phyloP scores from a whole-genome alignment of 2,888 invertebrate species.

The Deladenus siricidicola region DNA sequence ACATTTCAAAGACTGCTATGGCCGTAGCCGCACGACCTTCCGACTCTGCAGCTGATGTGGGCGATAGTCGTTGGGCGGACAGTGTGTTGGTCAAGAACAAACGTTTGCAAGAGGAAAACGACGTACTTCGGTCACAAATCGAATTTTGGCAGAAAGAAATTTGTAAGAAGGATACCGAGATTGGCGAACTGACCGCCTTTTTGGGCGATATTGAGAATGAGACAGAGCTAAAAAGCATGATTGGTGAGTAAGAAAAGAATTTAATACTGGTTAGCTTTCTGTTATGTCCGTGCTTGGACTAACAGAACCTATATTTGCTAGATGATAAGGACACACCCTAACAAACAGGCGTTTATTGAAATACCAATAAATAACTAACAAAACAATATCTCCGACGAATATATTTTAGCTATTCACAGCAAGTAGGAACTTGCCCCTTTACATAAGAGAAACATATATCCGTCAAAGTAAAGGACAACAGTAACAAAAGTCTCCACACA shows the following conservation, averaged over 20 bases:
- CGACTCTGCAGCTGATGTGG: background rate
- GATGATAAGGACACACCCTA: too few species aligned
- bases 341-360: too few species aligned
- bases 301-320: too few species aligned
- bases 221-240: conserved; percentile 39
- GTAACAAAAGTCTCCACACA: too few species aligned
- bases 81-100: conserved; percentile 24
- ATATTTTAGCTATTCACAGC: too few species aligned
- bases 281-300: too few species aligned
- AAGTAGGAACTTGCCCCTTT: too few species aligned
- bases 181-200: conserved; percentile 40
- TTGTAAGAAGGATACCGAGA: conserved; percentile 33
- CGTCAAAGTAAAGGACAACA: too few species aligned
- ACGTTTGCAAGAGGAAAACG: conserved; percentile 30
- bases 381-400: too few species aligned
- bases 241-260: conserved; percentile 28
- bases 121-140: conserved; percentile 37
- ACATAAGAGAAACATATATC: too few species aligned
- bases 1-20: background rate
- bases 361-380: background rate
- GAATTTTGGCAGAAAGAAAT: conserved; percentile 38
- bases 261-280: background rate
- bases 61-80: conserved; percentile 5
- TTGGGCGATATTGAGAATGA: conserved; percentile 44
- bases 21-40: background rate